phyloP scores from a whole-genome alignment of 1,140 invertebrate species.

The Steinernema khuongi region DNA sequence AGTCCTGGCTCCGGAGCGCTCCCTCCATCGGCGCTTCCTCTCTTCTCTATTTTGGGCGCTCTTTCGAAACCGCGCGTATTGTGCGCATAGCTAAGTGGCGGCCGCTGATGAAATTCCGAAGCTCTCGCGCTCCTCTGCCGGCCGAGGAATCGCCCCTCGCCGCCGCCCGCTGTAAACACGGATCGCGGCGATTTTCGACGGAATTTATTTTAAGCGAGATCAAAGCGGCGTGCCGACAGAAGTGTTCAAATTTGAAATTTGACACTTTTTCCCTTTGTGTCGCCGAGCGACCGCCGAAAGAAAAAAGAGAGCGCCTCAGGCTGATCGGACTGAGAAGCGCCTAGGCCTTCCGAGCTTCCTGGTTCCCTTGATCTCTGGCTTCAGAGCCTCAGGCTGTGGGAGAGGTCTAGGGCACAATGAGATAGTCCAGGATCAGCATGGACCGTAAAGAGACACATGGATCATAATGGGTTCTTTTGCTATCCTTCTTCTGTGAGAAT shows the following conservation, averaged over 20 bases:
- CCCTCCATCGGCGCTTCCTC: no score
- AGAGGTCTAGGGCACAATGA: no score
- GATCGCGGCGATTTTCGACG: constrained; percentile 5
- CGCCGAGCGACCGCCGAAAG: neutral
- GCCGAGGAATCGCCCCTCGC: neutral
- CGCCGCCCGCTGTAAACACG: neutral
- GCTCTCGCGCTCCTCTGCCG: neutral
- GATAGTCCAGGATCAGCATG: no score
- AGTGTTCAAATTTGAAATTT: constrained; percentile 15
- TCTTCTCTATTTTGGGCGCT: no score
- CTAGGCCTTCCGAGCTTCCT: neutral
- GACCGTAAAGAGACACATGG: no score
- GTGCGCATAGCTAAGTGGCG: neutral
- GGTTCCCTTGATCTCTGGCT: neutral
- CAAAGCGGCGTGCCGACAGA: constrained; percentile 6
- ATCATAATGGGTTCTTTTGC: no score
- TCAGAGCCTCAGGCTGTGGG: no score
- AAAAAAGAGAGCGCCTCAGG: neutral
- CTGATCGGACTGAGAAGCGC: neutral
- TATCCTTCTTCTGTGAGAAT: no score
- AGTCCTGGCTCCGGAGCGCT: no score
- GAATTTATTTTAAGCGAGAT: constrained; percentile 17
- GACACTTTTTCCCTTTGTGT: constrained; percentile 12
- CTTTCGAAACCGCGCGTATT: neutral
- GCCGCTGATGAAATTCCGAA: constrained; percentile 8